These are phyloP conservation scores for Hoplodrina ambigua DNA, from an alignment of 2,888 invertebrate genomes.

Conservation along the genomic window DNA sequence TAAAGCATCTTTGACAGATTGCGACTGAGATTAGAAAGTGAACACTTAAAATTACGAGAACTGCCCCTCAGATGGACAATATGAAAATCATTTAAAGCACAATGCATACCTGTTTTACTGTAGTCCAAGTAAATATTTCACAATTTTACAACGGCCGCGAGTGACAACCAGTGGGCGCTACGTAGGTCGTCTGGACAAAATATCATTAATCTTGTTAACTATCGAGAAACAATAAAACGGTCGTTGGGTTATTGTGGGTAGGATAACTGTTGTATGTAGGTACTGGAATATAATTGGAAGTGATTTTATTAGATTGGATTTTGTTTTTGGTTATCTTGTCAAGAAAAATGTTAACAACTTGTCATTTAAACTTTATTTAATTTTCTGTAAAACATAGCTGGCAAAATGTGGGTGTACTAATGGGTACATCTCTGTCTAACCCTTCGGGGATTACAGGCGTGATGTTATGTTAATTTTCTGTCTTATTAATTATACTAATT, in stretches of 20 bases:
- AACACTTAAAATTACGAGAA: too few relatives aligned
- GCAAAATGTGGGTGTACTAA: too few relatives aligned
- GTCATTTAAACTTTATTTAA: too few relatives aligned
- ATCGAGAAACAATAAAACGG: constrained; percentile 66
- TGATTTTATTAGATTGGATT: constrained; percentile 22
- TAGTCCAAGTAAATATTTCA: constrained; percentile 55
- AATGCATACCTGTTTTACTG: constrained; percentile 29
- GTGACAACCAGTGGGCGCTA: constrained; percentile 61
- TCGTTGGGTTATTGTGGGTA: constrained; percentile 52
- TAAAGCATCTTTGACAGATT: too few relatives aligned
- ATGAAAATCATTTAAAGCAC: constrained; percentile 26
- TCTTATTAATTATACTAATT: too few relatives aligned
- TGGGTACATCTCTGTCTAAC: too few relatives aligned
- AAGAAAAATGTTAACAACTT: too few relatives aligned
- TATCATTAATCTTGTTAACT: constrained; percentile 59
- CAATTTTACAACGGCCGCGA: constrained; percentile 44
- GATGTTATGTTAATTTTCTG: too few relatives aligned
- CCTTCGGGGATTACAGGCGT: too few relatives aligned
- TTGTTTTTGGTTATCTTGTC: too few relatives aligned
- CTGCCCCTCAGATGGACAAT: background rate
- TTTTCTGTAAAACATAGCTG: too few relatives aligned
- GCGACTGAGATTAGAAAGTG: too few relatives aligned
- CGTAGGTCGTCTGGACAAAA: constrained; percentile 60
- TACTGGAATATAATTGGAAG: constrained; percentile 34
- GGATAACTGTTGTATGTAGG: constrained; percentile 50